These are phyloP conservation scores for Disparrhopalites patrizii DNA, from an alignment of 2,888 invertebrate species.

Conservation along the genomic window DNA sequence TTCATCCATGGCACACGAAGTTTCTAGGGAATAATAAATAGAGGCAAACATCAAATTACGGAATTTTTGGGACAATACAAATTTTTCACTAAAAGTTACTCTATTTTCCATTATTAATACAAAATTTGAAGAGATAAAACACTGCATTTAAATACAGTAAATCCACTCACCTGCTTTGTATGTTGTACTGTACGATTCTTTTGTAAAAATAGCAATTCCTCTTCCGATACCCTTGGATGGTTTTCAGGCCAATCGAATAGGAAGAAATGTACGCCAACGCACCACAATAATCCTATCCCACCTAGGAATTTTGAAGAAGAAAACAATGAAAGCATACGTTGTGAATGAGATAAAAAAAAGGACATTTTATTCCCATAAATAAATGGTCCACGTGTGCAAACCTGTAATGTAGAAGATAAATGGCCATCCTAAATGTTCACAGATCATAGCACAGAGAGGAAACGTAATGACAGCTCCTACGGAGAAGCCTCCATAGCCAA, in stretches of 20 bases:
- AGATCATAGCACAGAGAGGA: conserved; percentile 59
- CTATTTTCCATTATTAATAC: neutral
- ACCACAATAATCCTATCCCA: conserved; percentile 53
- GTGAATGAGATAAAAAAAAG: neutral
- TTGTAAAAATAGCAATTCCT: conserved; percentile 50
- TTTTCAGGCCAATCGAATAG: conserved; percentile 57
- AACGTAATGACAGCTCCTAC: conserved; percentile 56
- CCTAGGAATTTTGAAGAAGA: conserved; percentile 49
- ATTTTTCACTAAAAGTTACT: neutral
- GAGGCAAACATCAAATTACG: too few species aligned
- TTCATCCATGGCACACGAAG: conserved; percentile 54
- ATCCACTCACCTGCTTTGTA: conserved; percentile 8
- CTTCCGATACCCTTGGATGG: conserved; percentile 56
- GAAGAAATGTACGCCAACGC: conserved; percentile 53
- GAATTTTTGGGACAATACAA: neutral
- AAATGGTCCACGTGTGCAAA: conserved; percentile 46
- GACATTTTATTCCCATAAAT: too few species aligned
- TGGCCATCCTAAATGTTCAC: conserved; percentile 60
- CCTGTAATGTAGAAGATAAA: conserved; percentile 60
- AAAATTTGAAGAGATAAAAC: neutral
- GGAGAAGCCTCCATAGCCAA: conserved; percentile 53
- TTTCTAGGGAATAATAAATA: conserved; percentile 48
- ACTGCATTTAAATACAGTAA: neutral
- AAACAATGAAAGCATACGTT: conserved; percentile 1
- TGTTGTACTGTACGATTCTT: conserved; percentile 39